A percentile compares a stretch with the other conserved stretches of the same genome.
phyloP scores from a whole-genome alignment of 2,797 vertebrate genomes.

The Rhinoraja longicauda region DNA sequence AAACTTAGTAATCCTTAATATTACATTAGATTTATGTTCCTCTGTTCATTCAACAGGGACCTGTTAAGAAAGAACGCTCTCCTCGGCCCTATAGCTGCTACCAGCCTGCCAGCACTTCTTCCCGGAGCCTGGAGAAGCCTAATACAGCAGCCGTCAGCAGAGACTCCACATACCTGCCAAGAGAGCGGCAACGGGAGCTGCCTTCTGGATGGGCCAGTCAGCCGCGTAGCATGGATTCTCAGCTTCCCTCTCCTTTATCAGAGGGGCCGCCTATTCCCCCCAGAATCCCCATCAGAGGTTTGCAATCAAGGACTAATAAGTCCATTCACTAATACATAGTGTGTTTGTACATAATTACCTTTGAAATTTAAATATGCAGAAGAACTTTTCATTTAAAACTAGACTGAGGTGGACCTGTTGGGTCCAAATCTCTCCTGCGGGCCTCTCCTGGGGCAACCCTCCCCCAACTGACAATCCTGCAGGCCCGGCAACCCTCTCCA shows the following conservation, averaged over 20 bases:
- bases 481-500: no score
- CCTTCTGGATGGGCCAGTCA: conserved; percentile 35
- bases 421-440: no score
- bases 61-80: conserved; percentile 62
- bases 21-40: neutral
- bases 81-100: conserved; percentile 59
- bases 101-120: conserved; percentile 44
- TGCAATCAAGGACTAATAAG: neutral
- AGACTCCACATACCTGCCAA: conserved; percentile 55
- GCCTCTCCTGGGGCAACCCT: no score
- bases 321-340: neutral
- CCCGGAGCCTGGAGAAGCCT: conserved; percentile 40
- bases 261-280: conserved; percentile 62
- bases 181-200: conserved; percentile 50
- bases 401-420: no score
- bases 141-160: conserved; percentile 56
- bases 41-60: conserved; percentile 48
- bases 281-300: conserved; percentile 49
- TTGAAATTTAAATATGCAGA: neutral
- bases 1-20: neutral
- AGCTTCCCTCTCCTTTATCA: conserved; percentile 55
- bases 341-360: neutral
- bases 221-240: conserved; percentile 47
- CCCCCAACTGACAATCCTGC: no score
- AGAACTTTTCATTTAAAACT: neutral